These are phyloP conservation scores for Callocephalon fimbriatum DNA, from an alignment of 2,113 vertebrate genomes.

Conservation along the genomic window DNA sequence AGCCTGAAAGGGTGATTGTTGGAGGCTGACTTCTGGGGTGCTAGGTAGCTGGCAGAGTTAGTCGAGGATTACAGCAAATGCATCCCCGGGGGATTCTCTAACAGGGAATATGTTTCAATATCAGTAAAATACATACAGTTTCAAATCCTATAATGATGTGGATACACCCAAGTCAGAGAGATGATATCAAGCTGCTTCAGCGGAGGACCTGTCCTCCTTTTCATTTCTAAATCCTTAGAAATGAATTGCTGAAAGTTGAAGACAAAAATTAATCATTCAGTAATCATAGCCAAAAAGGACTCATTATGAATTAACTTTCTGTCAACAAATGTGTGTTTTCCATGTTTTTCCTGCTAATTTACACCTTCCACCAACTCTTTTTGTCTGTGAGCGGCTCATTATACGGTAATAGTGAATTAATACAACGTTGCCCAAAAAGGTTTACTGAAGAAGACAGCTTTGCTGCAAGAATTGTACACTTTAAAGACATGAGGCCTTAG, in stretches of 20 bases:
- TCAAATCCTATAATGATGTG: background rate
- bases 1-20: background rate
- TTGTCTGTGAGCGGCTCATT: background rate
- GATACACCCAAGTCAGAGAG: background rate
- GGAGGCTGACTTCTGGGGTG: background rate
- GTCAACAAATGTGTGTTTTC: background rate
- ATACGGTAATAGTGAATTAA: background rate
- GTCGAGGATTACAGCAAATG: background rate
- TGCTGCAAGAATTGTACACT: background rate
- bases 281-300: background rate
- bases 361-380: background rate
- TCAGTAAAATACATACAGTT: background rate
- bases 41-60: background rate
- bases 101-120: background rate
- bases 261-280: background rate
- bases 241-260: background rate
- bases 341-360: background rate
- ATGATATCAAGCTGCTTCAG: accelerated
- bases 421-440: background rate
- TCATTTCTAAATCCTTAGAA: background rate
- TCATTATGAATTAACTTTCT: background rate
- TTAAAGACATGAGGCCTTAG: background rate
- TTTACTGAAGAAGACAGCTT: background rate
- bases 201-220: background rate
- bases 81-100: background rate